Evolutionary conservation across 2,797 vertebrate species (phyloP), one percentile per base, ranked within the genome.

Genomic region (Falco naumanni): DNA sequence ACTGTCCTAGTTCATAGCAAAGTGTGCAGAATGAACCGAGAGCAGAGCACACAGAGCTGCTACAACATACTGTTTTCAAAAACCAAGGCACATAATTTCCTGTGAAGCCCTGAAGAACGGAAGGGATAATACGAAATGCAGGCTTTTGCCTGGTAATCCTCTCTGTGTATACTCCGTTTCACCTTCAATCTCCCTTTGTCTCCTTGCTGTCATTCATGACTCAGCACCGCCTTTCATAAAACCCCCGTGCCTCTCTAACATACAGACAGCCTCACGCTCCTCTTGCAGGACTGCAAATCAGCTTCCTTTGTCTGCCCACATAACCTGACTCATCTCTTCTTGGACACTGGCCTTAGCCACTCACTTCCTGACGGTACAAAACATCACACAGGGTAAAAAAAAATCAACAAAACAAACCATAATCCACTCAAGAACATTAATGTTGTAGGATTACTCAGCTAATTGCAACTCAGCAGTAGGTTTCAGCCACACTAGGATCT

Each of bases 171-270:
- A 72, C 12, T 33, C 75, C 43, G 53, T 82, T 96, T 97, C 89
- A 95, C 93, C 93, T 95, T 87, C 82, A 41, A 1, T 85, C 92
- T 92, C 64, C 76, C 79, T 94, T 96, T 96, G 95, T 96, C 69
- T 96, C 39, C 61, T 48, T 33, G 61, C 76, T 88, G 77, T 79
- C 81, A 53, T 84, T 92, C 93, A 51, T 97, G 94, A 97, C 96
- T 96, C 96, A 96, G 92, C 96, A 93, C 20, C 0, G n/a, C 90
- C 61, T 95, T 96, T 93, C 76, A 56, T 45, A 53, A 69, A 79
- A 41, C 1, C 59, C 34, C 29, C 2, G 9, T 72, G 71, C 50
- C 75, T 87, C 63, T 69, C 87, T 31, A 20, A 18, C 29, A 7
- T 0, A 8, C 89, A 64, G 71, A 60, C 81, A 70, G 56, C 48